A percentile compares a stretch with the other conserved stretches of the same genome.
Evolutionary conservation across 2,888 invertebrate genomes (phyloP).

Genomic region (Platycheirus rosarum): DNA sequence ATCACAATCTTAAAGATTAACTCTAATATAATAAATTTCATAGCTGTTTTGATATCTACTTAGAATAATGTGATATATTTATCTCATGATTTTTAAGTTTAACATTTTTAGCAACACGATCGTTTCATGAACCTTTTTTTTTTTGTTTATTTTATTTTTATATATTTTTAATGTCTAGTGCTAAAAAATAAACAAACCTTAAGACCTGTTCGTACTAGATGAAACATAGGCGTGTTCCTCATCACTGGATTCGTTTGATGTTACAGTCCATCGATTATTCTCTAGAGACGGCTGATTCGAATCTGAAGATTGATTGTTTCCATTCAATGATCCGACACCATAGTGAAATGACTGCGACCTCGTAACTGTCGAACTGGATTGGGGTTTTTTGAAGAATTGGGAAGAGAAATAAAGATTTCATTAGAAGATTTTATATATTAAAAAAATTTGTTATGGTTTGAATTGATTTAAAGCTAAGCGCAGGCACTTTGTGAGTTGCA

Average conservation of each 20-base stretch:
- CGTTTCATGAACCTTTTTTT: slow-evolving; percentile 22
- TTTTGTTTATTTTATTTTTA: slow-evolving; percentile 17
- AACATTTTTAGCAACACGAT: slow-evolving; percentile 40
- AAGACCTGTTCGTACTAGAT: slow-evolving; percentile 69
- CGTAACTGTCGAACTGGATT: slow-evolving; percentile 84
- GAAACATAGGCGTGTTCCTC: slow-evolving; percentile 74
- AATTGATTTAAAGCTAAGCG: slow-evolving; percentile 48
- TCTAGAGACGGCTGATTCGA: slow-evolving; percentile 64
- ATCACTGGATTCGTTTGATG: slow-evolving; percentile 76
- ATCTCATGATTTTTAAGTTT: slow-evolving; percentile 26
- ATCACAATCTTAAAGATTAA: slow-evolving; percentile 48
- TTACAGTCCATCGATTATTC: slow-evolving; percentile 76
- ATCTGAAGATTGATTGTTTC: slow-evolving; percentile 52
- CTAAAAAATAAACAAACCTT: slow-evolving; percentile 42
- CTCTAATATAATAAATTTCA: slow-evolving; percentile 32
- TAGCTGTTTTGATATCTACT: slow-evolving; percentile 67
- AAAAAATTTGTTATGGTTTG: background rate
- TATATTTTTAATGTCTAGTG: slow-evolving; percentile 17
- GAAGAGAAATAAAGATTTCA: slow-evolving; percentile 19
- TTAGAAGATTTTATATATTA: slow-evolving; percentile 9
- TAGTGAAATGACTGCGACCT: slow-evolving; percentile 87
- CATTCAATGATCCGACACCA: slow-evolving; percentile 74
- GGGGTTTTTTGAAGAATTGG: slow-evolving; percentile 24
- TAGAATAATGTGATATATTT: slow-evolving; percentile 59
- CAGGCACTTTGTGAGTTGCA: slow-evolving; percentile 60